Evolutionary conservation across 1,140 invertebrate species (phyloP).

Genomic region (Drosophila truncata): DNA sequence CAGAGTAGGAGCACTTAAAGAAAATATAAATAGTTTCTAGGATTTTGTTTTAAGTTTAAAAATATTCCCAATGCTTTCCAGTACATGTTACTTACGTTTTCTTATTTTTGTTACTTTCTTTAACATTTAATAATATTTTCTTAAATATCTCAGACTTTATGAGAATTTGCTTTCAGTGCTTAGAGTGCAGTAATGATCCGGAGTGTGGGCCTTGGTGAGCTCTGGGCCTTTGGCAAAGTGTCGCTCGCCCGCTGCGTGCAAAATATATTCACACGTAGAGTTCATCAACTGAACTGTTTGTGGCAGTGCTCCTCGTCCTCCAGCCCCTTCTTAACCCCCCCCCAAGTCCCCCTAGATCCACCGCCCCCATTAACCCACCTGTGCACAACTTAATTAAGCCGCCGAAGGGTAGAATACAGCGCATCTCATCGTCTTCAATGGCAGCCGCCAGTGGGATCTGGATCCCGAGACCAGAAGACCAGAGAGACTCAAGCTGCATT

Average conservation of each 20-base stretch:
- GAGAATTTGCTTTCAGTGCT: constrained; percentile 4
- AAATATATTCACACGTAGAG: constrained; percentile 81
- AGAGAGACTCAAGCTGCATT: constrained; percentile 44
- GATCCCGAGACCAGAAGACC: neutral
- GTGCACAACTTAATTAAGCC: constrained; percentile 80
- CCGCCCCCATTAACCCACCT: constrained; percentile 28
- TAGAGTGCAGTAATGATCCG: constrained; percentile 10
- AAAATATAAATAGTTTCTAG: neutral
- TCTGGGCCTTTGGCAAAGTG: constrained; percentile 68
- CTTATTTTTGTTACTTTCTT: neutral
- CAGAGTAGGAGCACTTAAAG: constrained; percentile 11
- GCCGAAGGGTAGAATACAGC: constrained; percentile 13
- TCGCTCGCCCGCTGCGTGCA: constrained; percentile 76
- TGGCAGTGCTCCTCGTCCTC: constrained; percentile 44
- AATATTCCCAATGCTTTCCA: no score
- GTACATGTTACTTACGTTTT: no score
- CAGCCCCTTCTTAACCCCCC: constrained; percentile 4
- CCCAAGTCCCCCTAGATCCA: neutral
- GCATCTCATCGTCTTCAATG: constrained; percentile 60
- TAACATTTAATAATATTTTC: no score
- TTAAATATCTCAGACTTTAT: neutral
- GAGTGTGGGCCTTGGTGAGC: constrained; percentile 30
- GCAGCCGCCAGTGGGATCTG: constrained; percentile 29
- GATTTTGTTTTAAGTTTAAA: no score
- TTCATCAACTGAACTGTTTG: constrained; percentile 82